Evolutionary conservation across 1,140 invertebrate genomes (phyloP).

Genomic region (Pteromalus puparum): DNA sequence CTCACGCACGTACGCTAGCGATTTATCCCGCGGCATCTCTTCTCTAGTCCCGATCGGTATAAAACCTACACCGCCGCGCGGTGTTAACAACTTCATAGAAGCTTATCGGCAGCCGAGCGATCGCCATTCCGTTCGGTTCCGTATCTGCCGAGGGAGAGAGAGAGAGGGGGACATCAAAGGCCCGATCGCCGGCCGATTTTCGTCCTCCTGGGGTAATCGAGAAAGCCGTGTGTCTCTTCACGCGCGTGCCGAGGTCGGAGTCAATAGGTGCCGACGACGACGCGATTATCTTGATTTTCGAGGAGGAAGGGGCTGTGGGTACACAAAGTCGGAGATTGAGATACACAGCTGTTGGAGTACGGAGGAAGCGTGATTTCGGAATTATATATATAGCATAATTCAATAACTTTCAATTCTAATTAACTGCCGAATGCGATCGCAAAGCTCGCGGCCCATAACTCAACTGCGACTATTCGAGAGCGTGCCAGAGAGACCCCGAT

Average conservation of each 20-base stretch:
- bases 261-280: background rate
- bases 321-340: no score
- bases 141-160: no score
- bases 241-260: background rate
- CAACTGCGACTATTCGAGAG: background rate
- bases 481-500: background rate
- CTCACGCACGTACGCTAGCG: no score
- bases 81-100: slow-evolving; percentile 49
- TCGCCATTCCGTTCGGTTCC: background rate
- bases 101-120: slow-evolving; percentile 27
- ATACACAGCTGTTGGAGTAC: no score
- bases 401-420: slow-evolving; percentile 28
- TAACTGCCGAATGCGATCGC: slow-evolving; percentile 10
- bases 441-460: background rate
- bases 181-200: slow-evolving; percentile 6
- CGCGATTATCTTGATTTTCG: slow-evolving; percentile 23
- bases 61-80: background rate
- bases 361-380: no score
- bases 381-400: no score
- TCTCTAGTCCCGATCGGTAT: background rate
- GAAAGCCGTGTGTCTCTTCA: background rate
- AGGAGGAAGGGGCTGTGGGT: background rate
- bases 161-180: slow-evolving; percentile 13
- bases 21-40: slow-evolving; percentile 1
- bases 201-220: background rate